Percentiles rank a stretch among this genome's conserved stretches.
Conservation (phyloP, 1,140 invertebrate genomes). For the Zaprionus inermis region DNA sequence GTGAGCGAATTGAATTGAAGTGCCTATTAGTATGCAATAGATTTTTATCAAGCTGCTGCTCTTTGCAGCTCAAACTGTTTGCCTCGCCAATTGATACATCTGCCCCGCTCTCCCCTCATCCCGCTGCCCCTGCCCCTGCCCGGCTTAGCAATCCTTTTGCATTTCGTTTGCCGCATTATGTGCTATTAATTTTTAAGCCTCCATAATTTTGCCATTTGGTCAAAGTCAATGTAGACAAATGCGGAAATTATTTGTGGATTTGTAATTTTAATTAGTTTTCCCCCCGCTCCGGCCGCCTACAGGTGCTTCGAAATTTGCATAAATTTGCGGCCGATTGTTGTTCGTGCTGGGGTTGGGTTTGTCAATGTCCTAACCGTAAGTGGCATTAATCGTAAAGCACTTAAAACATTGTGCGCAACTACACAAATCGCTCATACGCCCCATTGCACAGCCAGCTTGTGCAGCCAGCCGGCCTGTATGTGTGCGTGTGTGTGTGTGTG, state of each 20-base stretch:
- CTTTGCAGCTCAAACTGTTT: conserved; percentile 60
- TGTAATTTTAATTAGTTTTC: conserved; percentile 58
- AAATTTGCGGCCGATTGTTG: conserved; percentile 38
- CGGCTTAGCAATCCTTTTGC: conserved; percentile 17
- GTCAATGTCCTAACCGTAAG: conserved; percentile 56
- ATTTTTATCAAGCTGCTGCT: conserved; percentile 64
- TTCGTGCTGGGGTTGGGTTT: conserved; percentile 19
- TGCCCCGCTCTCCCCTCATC: background rate
- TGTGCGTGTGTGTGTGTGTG: conserved; percentile 3
- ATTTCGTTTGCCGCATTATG: conserved; percentile 56
- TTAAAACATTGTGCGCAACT: conserved; percentile 48
- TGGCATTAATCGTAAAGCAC: conserved; percentile 62
- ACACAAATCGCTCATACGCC: conserved; percentile 61
- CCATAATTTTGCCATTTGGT: conserved; percentile 50
- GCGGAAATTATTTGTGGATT: conserved; percentile 56
- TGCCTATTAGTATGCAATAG: conserved; percentile 69
- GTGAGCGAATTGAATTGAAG: conserved; percentile 70
- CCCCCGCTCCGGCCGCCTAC: background rate
- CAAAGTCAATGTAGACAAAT: conserved; percentile 45
- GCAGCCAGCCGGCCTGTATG: background rate
- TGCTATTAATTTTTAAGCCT: conserved; percentile 61
- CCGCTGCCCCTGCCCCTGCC: background rate
- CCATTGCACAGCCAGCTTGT: conserved; percentile 37
- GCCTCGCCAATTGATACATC: conserved; percentile 60
- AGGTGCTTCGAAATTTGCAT: conserved; percentile 4